Conservation (phyloP, 1,140 invertebrate species). For the Paraescarpia echinospica region DNA sequence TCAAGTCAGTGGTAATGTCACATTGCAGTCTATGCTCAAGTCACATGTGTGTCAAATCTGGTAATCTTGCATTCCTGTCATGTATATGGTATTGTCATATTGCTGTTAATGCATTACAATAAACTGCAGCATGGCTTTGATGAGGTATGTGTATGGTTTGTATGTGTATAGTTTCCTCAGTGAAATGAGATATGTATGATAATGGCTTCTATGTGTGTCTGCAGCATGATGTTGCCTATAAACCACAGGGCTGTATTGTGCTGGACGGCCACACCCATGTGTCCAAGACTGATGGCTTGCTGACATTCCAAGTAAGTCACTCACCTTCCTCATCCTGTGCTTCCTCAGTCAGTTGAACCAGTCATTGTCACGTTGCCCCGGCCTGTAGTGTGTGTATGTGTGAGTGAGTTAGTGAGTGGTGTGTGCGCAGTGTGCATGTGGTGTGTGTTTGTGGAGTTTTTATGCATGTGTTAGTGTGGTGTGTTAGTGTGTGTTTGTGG, state of each 20-base stretch:
- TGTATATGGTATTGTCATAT: neutral
- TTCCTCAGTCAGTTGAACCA: neutral
- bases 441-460: neutral
- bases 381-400: neutral
- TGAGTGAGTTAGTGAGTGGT: neutral
- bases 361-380: neutral
- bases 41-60: neutral
- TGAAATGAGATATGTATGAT: neutral
- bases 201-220: slow-evolving; percentile 23
- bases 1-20: too few relatives aligned
- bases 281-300: slow-evolving; percentile 83
- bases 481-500: neutral
- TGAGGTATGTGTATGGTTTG: neutral
- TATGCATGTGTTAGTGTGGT: neutral
- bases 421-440: neutral
- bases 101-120: neutral
- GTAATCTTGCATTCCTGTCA: neutral
- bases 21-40: too few relatives aligned
- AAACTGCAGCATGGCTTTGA: too few relatives aligned
- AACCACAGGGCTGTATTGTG: slow-evolving; percentile 87
- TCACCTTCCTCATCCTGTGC: neutral
- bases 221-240: slow-evolving; percentile 83
- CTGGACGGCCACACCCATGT: slow-evolving; percentile 90
- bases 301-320: slow-evolving; percentile 77
- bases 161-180: neutral